These are phyloP conservation scores for Istiophorus platypterus DNA, from an alignment of 2,113 vertebrate species.

Conservation along the genomic window DNA sequence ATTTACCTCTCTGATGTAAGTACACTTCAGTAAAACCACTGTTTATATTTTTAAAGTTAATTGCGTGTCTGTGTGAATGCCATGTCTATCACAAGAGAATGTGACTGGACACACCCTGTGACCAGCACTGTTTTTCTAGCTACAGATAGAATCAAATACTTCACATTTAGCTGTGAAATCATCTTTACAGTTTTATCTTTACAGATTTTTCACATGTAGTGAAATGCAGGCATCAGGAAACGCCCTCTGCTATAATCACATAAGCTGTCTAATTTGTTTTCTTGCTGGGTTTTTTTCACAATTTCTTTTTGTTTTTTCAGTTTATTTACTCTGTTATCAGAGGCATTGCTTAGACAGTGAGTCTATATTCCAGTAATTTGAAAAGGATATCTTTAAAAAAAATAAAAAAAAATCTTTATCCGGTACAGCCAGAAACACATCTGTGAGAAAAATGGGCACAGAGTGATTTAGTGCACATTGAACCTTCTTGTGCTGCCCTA, in stretches of 20 bases:
- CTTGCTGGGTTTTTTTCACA: neutral
- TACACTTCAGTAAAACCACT: constrained; percentile 33
- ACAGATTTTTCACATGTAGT: no score
- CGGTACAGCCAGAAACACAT: constrained; percentile 2
- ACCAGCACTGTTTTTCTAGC: neutral
- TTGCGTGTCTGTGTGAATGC: neutral
- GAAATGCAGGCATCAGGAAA: neutral
- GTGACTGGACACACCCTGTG: neutral
- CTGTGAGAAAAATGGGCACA: neutral
- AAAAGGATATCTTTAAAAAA: neutral
- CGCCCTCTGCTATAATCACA: neutral
- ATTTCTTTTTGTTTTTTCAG: neutral
- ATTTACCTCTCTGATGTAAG: constrained; percentile 94
- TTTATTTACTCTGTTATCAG: neutral
- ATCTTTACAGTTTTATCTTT: no score
- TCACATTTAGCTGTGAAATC: no score
- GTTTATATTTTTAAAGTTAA: neutral
- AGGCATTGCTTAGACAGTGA: neutral
- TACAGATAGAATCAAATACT: constrained; percentile 2
- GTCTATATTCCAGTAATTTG: neutral
- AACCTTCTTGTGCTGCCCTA: neutral
- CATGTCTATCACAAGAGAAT: neutral
- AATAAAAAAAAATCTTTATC: neutral
- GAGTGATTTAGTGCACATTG: neutral
- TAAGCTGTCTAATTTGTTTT: neutral